Conservation (phyloP, 2,797 vertebrate genomes). For the Helostoma temminkii region DNA sequence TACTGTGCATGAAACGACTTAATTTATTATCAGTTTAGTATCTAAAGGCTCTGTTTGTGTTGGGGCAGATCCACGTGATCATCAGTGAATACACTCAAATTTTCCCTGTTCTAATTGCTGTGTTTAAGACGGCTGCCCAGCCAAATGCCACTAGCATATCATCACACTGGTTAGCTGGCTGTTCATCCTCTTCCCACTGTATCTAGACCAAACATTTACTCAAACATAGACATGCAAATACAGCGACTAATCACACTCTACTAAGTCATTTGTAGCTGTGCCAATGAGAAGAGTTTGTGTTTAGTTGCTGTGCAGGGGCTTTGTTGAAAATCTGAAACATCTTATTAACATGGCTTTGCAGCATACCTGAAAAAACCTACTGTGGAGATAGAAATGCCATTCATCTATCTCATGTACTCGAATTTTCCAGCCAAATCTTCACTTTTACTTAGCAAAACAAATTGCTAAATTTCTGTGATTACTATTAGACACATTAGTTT, state of each 20-base stretch:
- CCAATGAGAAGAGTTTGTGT: conserved; percentile 9
- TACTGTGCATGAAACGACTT: neutral
- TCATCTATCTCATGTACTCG: neutral
- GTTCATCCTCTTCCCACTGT: conserved; percentile 18
- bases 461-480: too few relatives aligned
- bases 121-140: neutral
- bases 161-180: conserved; percentile 29
- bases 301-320: neutral
- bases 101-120: neutral
- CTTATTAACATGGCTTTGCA: neutral
- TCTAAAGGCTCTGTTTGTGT: conserved; percentile 6
- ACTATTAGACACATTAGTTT: neutral
- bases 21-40: neutral
- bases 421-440: neutral
- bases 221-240: conserved; percentile 33
- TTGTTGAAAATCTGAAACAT: neutral
- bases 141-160: conserved; percentile 16
- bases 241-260: conserved; percentile 42
- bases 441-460: neutral
- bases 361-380: neutral
- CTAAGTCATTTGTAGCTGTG: conserved; percentile 23
- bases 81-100: neutral
- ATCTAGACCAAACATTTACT: conserved; percentile 58
- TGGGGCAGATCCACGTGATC: conserved; percentile 4
- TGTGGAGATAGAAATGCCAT: neutral